Base-by-base conservation (phyloP, 2,888 invertebrate genomes). In the Drosophila koepferae region DNA sequence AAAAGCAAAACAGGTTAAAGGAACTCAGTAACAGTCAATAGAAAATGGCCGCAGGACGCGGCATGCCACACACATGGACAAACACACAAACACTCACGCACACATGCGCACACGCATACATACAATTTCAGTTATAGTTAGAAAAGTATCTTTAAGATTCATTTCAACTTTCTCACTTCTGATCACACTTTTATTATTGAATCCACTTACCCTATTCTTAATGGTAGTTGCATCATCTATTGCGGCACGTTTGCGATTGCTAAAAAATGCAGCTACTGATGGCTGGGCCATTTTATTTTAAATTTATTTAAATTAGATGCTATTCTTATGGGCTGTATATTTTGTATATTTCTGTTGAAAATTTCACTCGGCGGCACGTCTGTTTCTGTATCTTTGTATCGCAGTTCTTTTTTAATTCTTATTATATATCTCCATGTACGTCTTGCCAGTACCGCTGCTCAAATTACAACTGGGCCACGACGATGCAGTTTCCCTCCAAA, bases 181-280 rank as follows among this genome's bases (percentile, higher is more conserved):
- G 23, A 14, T 1, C 66, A 77, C 70, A 63, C 2, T 77, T 70
- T 74, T 48, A 6, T 58, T 36, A 12, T 49, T 38, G 14, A 6
- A 38, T 14, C 16, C 71, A 88, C 92, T 91, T 87, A 94, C 94
- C 92, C 95, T 95, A 91, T 92, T 94, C 92, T 95, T 94, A 62
- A 94, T 91, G 92, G 94, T 91, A 90, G 94, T 93, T 63, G 94
- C 90, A 90, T 97, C 96, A 59, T 96, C 96, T 10, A 94, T 92
- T n/a, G 96, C 96, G 68, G 95, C 94, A 86, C 97, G 95, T 93
- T 97, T 97, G 90, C 97, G 95, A 86, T 95, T 95, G 91, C 95
- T 95, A 92, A 96, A 97, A 94, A 95, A 97, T 76, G 95, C 95
- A 73, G 96, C 95, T 68, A 97, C 95, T 59, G 96, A 96, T 84